These are phyloP conservation scores for Oscheius sp. DNA, from an alignment of 2,888 invertebrate species.

Conservation along the genomic window DNA sequence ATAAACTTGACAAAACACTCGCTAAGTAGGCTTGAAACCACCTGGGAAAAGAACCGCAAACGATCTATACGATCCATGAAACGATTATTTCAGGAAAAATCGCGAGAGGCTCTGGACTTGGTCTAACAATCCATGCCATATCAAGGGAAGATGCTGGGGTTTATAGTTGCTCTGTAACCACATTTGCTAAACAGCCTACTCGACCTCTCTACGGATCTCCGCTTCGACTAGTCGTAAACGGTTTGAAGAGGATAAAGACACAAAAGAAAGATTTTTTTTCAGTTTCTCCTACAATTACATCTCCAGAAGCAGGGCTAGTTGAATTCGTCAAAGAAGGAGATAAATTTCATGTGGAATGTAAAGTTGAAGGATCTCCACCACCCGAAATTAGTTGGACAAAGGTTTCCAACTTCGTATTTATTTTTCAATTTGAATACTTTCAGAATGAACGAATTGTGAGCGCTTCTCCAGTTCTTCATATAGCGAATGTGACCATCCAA, in stretches of 20 bases:
- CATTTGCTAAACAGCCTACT: slow-evolving; percentile 52
- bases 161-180: slow-evolving; percentile 62
- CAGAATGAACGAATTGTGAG: slow-evolving; percentile 53
- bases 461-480: slow-evolving; percentile 39
- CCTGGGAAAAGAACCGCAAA: too few species aligned
- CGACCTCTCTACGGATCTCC: slow-evolving; percentile 52
- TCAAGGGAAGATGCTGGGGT: slow-evolving; percentile 55
- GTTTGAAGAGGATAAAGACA: slow-evolving; percentile 30
- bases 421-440: slow-evolving; percentile 13
- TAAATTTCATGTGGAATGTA: slow-evolving; percentile 46
- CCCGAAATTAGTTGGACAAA: slow-evolving; percentile 62
- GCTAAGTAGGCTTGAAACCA: neutral
- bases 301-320: slow-evolving; percentile 32
- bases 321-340: slow-evolving; percentile 34
- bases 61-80: neutral
- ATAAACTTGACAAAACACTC: slow-evolving; percentile 13
- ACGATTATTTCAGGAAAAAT: slow-evolving; percentile 57
- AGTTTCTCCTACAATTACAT: slow-evolving; percentile 44
- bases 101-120: slow-evolving; percentile 56
- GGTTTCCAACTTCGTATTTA: slow-evolving; percentile 33
- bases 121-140: slow-evolving; percentile 64
- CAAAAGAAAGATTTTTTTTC: slow-evolving; percentile 24
- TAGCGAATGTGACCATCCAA: slow-evolving; percentile 33
- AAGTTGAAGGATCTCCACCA: slow-evolving; percentile 56
- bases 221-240: slow-evolving; percentile 59